Conservation (phyloP, 2,113 vertebrate species). For the Carassius carassius region DNA sequence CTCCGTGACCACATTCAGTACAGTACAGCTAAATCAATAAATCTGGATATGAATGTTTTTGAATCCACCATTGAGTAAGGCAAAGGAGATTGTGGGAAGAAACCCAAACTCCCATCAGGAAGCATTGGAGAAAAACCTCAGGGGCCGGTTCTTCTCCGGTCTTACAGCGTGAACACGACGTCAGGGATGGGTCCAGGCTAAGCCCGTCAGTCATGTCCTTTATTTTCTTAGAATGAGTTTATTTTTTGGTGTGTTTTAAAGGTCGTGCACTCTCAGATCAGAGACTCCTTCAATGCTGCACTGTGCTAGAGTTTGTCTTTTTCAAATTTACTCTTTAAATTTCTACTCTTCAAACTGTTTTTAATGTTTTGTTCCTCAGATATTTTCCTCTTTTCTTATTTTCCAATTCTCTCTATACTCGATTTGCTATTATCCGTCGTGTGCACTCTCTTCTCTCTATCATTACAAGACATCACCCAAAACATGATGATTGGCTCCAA, state of each 20-base stretch:
- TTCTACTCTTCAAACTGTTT: too few species aligned
- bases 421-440: too few species aligned
- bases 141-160: neutral
- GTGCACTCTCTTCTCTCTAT: too few species aligned
- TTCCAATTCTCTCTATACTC: too few species aligned
- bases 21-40: neutral
- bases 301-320: neutral
- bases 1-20: neutral
- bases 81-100: neutral
- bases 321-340: neutral
- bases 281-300: neutral
- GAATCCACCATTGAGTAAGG: neutral
- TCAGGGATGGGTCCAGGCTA: neutral
- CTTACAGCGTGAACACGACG: neutral
- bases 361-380: too few species aligned
- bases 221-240: conserved; percentile 12
- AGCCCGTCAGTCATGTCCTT: neutral
- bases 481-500: too few species aligned
- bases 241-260: neutral
- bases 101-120: neutral
- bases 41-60: neutral
- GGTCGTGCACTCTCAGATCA: neutral
- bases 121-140: too few species aligned
- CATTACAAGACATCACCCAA: too few species aligned
- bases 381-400: too few species aligned